Conservation (phyloP, 2,888 invertebrate genomes). For the Oeneis ivallda region DNA sequence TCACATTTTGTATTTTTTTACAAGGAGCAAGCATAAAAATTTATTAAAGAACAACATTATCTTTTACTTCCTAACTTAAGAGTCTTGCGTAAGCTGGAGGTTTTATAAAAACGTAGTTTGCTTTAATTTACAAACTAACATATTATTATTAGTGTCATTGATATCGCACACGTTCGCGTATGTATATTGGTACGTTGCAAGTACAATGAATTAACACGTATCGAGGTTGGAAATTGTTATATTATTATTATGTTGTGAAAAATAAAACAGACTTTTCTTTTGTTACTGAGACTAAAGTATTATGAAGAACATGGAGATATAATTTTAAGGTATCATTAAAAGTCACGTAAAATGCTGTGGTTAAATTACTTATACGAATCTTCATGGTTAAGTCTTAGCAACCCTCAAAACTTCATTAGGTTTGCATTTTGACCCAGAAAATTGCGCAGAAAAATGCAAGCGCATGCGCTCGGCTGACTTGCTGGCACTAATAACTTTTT, state of each 20-base stretch:
- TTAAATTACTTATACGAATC: constrained; percentile 11
- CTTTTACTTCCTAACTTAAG: no score
- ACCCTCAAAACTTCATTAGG: constrained; percentile 30
- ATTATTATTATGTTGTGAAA: no score
- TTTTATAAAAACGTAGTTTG: no score
- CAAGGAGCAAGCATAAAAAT: constrained; percentile 30
- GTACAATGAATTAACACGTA: not conserved
- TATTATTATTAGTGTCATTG: no score
- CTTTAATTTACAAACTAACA: no score
- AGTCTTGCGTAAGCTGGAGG: no score
- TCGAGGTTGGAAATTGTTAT: no score
- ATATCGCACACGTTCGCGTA: not conserved
- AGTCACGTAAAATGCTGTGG: constrained; percentile 20
- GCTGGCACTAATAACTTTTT: constrained; percentile 73
- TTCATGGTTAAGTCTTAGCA: constrained; percentile 6
- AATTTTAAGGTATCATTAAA: not conserved
- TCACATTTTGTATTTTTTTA: constrained; percentile 27
- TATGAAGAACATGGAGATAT: not conserved
- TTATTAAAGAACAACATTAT: constrained; percentile 20
- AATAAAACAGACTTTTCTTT: no score
- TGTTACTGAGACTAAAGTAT: no score
- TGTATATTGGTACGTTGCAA: not conserved
- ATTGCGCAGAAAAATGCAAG: constrained; percentile 66
- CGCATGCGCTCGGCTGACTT: constrained; percentile 68
- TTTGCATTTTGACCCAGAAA: constrained; percentile 55